A percentile compares a stretch with the other conserved stretches of the same genome.
Evolutionary conservation across 2,113 vertebrate species (phyloP).

Genomic region (Amphiprion ocellaris): DNA sequence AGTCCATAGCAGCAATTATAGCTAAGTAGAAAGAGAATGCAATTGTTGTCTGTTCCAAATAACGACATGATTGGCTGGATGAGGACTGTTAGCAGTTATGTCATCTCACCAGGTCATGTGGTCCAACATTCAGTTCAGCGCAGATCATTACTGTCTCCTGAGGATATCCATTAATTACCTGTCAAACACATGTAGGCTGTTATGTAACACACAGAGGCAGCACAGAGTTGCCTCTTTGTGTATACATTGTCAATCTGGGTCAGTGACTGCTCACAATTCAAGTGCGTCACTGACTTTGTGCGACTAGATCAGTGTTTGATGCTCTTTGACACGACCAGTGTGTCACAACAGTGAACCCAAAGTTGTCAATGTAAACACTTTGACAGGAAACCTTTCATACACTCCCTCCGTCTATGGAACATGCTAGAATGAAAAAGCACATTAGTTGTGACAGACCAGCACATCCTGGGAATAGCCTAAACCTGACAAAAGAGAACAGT

Average conservation of each 20-base stretch:
- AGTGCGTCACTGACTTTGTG: constrained; percentile 24
- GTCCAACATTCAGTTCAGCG: not conserved
- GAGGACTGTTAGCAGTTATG: not conserved
- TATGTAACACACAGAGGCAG: constrained; percentile 32
- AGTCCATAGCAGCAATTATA: not conserved
- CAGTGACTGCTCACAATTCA: constrained; percentile 14
- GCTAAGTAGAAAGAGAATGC: not conserved
- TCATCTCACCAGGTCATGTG: constrained; percentile 21
- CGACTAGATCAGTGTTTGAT: not conserved
- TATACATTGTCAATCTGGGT: constrained; percentile 20
- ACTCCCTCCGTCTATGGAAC: not conserved
- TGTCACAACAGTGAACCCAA: not conserved
- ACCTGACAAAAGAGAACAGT: not conserved
- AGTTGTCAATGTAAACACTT: constrained; percentile 1
- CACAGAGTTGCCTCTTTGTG: not conserved
- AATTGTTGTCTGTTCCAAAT: not conserved
- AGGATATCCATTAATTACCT: constrained; percentile 22
- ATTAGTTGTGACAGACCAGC: constrained; percentile 4
- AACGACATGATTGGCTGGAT: not conserved
- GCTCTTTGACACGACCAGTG: not conserved
- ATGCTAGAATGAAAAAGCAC: not conserved
- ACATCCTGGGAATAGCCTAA: constrained; percentile 5
- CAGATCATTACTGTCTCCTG: constrained; percentile 5
- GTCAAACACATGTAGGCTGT: constrained; percentile 15
- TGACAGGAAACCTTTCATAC: constrained; percentile 8